Conservation (phyloP, 1,140 invertebrate genomes). For the Maconellicoccus hirsutus region DNA sequence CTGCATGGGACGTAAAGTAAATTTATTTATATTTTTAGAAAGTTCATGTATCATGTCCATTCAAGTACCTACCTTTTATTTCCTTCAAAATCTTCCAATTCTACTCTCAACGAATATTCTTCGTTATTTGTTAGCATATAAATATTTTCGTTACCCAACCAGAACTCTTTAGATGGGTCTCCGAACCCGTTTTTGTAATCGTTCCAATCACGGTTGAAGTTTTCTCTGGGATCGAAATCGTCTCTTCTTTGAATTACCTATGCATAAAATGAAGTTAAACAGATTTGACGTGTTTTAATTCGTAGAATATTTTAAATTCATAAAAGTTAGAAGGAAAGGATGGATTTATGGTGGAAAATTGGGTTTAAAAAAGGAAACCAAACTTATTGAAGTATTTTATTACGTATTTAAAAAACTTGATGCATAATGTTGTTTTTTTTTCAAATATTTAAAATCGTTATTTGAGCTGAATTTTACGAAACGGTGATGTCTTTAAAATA, state of each 20-base stretch:
- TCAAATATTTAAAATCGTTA: no score
- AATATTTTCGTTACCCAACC: conserved; percentile 88
- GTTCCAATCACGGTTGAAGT: conserved; percentile 88
- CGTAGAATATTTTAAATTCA: no score
- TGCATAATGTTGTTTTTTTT: no score
- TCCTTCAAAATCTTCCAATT: conserved; percentile 86
- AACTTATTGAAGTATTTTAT: no score
- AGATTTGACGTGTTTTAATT: no score
- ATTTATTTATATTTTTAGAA: background rate
- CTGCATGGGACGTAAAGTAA: conserved; percentile 37
- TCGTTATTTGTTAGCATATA: conserved; percentile 92
- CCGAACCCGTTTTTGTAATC: conserved; percentile 93
- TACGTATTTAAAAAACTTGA: no score
- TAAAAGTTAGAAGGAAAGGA: no score
- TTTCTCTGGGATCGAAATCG: conserved; percentile 74
- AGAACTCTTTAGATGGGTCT: conserved; percentile 77
- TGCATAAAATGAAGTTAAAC: conserved; percentile 24
- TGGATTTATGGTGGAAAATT: no score
- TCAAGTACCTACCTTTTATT: conserved; percentile 57
- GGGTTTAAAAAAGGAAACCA: no score
- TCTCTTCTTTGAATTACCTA: conserved; percentile 81
- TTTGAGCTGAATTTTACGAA: no score
- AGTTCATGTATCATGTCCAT: background rate
- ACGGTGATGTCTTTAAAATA: no score
- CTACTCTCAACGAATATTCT: conserved; percentile 75